Percentiles rank a stretch among this genome's conserved stretches.
phyloP scores from a whole-genome alignment of 37 sponge, comb jelly and placozoan species.

The Mnemiopsis leidyi region DNA sequence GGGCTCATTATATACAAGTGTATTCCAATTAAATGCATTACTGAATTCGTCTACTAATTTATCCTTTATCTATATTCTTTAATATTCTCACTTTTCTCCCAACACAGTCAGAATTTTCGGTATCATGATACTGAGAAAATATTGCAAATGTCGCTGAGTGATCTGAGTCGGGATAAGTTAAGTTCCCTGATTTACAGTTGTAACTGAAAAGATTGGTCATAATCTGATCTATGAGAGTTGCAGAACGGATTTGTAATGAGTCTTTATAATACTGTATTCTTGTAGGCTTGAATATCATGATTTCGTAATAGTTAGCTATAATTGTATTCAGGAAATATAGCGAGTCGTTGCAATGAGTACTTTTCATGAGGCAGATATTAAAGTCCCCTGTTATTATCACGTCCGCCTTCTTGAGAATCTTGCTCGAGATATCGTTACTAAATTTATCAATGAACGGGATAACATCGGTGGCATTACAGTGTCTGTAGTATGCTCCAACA shows the following conservation, averaged over 20 bases:
- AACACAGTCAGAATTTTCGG: not conserved
- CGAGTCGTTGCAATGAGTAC: not conserved
- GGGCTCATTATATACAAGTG: not conserved
- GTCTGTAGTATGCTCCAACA: not conserved
- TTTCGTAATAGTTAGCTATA: not conserved
- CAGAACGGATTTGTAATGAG: not conserved
- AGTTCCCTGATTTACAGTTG: not conserved
- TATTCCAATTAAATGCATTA: not conserved
- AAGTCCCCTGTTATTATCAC: conserved; percentile 14
- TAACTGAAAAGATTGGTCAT: not conserved
- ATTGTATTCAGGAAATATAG: not conserved
- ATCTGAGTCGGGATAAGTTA: not conserved
- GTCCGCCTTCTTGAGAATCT: not conserved
- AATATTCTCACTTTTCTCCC: not conserved
- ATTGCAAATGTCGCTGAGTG: not conserved
- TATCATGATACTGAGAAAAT: not conserved
- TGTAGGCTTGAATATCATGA: conserved; percentile 17
- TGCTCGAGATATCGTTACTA: not conserved
- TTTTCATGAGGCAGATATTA: conserved; percentile 14
- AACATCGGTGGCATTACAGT: not conserved
- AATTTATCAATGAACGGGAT: not conserved
- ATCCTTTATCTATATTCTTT: not conserved
- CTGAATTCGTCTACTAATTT: not conserved
- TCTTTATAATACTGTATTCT: conserved; percentile 11
- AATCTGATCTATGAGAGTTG: conserved; percentile 12